Conservation (phyloP, 2,797 vertebrate species). For the Neosalanx taihuensis region DNA sequence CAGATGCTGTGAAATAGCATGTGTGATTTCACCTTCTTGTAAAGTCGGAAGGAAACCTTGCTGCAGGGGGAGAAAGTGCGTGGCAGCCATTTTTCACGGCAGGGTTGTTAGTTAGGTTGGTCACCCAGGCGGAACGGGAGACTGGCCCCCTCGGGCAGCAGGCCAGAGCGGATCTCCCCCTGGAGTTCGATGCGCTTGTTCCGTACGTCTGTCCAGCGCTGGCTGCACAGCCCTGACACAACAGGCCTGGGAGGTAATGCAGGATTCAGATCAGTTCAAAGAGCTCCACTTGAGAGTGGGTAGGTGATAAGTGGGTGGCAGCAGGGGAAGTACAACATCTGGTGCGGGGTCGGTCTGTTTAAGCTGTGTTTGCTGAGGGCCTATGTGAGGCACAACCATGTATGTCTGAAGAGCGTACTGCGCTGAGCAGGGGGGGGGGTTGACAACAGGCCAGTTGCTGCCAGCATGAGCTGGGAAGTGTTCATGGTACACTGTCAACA, state of each 20-base stretch:
- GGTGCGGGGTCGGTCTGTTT: constrained; percentile 54
- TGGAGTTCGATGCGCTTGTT: constrained; percentile 49
- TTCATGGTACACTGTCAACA: background rate
- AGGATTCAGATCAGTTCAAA: background rate
- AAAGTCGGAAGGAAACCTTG: background rate
- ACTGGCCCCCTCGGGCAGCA: background rate
- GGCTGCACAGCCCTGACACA: constrained; percentile 11
- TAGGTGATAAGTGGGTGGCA: constrained; percentile 36
- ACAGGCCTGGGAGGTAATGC: constrained; percentile 16
- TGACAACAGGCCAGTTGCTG: constrained; percentile 21
- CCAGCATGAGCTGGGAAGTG: background rate
- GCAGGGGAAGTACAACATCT: constrained; percentile 38
- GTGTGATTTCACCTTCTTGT: background rate
- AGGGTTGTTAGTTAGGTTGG: no score
- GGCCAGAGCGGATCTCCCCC: constrained; percentile 26
- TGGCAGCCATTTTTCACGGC: background rate
- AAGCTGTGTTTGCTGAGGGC: constrained; percentile 53
- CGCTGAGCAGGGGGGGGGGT: constrained; percentile 37
- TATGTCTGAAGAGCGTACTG: constrained; percentile 44
- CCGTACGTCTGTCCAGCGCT: constrained; percentile 5
- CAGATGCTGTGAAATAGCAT: background rate
- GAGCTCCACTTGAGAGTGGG: constrained; percentile 20
- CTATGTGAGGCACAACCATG: constrained; percentile 42
- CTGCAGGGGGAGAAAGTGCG: background rate
- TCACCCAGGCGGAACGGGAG: background rate